Evolutionary conservation across 2,888 invertebrate genomes (phyloP), one percentile per base, ranked within the genome.

Genomic region (Agriotes lineatus): DNA sequence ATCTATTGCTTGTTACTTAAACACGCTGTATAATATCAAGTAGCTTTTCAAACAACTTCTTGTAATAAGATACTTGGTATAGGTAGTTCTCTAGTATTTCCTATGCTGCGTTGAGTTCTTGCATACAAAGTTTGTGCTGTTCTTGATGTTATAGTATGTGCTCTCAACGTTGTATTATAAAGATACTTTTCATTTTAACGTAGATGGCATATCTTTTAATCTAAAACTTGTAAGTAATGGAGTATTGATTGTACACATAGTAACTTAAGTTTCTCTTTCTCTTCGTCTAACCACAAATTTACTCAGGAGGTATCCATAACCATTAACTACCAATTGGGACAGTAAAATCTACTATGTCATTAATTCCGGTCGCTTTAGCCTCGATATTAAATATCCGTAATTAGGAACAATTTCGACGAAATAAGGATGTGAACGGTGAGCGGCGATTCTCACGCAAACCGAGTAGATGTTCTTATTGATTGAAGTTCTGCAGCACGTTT

Each of bases 331-430:
- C 42, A 58, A 25, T 42, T 58, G 16, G 25, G 44, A 58, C 44
- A 58, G 42, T 22, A 12, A 42, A 58, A 42, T 14, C 42, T 1
- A 44, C 25, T 12, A 22, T 57, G 35, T 42, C 39, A 58, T 58
- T 58, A 58, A 63, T 63, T 54, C 48, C 9, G 22, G 18, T 50
- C 42, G 54, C 42, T 63, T 63, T 63, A 63, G 56, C 30, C 54
- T 63, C 54, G 56, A 56, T 63, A 63, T 63, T 54, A 63, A 63
- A 54, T 54, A 56, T 54, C 39, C 14, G 64, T 58, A 65, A 65
- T 65, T 57, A 56, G 10, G 18, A 30, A 37, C 50, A 58, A 58
- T 65, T 65, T 65, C 35, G 57, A 35, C 42, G 50, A 37, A 62
- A 57, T 63, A 44, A 63, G 22, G 45, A 45, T 56, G 63, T 56